Percentiles rank a stretch among this genome's conserved stretches.
These are phyloP conservation scores for Megalops cyprinoides DNA, from an alignment of 2,797 vertebrate genomes.

Conservation along the genomic window DNA sequence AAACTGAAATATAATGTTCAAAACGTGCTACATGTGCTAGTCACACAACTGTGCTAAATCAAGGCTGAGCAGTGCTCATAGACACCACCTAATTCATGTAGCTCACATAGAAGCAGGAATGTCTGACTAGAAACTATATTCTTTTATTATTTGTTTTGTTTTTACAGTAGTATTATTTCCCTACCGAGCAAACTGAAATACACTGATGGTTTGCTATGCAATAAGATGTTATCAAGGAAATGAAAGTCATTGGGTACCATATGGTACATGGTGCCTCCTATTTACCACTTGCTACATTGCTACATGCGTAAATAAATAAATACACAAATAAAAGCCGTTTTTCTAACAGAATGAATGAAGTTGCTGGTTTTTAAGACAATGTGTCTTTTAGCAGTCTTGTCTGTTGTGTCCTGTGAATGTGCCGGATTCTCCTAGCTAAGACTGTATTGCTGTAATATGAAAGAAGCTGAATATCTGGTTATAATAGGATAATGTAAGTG, in stretches of 20 bases:
- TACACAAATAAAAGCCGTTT: conserved; percentile 25
- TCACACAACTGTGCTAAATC: not conserved
- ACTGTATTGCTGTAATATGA: not conserved
- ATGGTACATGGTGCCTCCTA: conserved; percentile 34
- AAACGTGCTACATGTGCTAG: not conserved
- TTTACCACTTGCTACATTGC: conserved; percentile 23
- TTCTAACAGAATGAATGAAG: conserved; percentile 32
- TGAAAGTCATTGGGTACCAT: conserved; percentile 33
- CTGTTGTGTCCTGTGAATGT: not conserved
- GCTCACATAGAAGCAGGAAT: not conserved
- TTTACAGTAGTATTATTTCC: conserved; percentile 27
- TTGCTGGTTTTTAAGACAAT: conserved; percentile 7
- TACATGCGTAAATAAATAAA: conserved; percentile 20
- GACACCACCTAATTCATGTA: not conserved
- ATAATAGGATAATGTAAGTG: no score
- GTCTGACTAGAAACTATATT: not conserved
- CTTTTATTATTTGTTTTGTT: not conserved
- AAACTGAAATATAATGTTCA: not conserved
- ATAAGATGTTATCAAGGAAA: not conserved
- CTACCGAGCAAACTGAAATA: not conserved
- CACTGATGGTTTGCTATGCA: not conserved
- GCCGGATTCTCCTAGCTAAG: not conserved
- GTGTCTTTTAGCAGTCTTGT: no score
- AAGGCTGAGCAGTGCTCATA: conserved; percentile 22
- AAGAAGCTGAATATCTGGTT: no score